Base-by-base conservation (phyloP, 2,888 invertebrate genomes). In the Muschampia plurimacula region DNA sequence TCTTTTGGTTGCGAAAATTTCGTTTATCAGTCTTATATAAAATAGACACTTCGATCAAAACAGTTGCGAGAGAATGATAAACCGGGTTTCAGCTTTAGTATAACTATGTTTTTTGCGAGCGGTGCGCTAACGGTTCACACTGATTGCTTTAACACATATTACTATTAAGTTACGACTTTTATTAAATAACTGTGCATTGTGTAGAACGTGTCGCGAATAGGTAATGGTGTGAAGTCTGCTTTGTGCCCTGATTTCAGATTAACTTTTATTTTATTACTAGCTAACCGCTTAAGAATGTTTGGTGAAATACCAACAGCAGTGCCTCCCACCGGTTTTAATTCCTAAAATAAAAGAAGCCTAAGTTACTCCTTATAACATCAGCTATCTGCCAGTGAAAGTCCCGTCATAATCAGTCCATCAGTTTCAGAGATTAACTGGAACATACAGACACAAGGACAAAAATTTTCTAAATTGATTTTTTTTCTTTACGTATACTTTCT, bases 121-220 rank as follows among this genome's bases (percentile, higher is more conserved):
- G 36, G 36, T 62, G 32, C 65, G 57, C 39, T 66, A 71, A 71
- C 70, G 70, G 70, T 71, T 65, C 59, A 15, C 22, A 66, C 13
- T 71, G 71, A 71, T 71, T 71, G 65, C 71, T 71, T 66, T 66
- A 60, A 71, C 59, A 71, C 63, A 66, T 46, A 60, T 60, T 49
- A 66, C 66, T 52, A 66, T 49, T 66, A 65, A 49, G 49, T 71
- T 59, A 59, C 65, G 64, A 36, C 49, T 59, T 71, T 60, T 71
- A 71, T 66, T 52, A 65, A 66, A 66, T 71, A 66, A 71, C 71
- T 71, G 71, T 66, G 66, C 64, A 64, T 64, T 55, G 32, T 13
- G 49, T 22, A 44, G 44, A 39, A 44, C 41, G 28, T 55, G 46
- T 57, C 64, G 41, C 57, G 32, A 36, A 65, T 63, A 41, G 39